Evolutionary conservation across 2,797 vertebrate species (phyloP), one percentile per base, ranked within the genome.

Genomic region (Echeneis naucrates): DNA sequence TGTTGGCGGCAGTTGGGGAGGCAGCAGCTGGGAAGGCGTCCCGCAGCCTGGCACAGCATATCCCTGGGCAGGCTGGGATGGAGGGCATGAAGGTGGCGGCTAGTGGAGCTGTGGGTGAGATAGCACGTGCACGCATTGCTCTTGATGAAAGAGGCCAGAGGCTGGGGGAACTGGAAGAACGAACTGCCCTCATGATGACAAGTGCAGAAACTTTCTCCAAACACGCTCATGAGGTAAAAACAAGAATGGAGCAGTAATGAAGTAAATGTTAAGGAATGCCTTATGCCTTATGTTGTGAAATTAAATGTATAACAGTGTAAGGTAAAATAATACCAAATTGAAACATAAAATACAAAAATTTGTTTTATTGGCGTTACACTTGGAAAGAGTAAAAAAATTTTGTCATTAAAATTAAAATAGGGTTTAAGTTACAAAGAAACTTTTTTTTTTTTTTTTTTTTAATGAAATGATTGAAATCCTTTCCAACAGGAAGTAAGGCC

Each of bases 141-240:
- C 95, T 99, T 45, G 98, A 99, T 0, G 97, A 99, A 91, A 93
- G 98, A 90, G 98, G 98, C 0, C 96, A 99, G 89, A 94, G 96
- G 53, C 93, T 99, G 52, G 97, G 98, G 0, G 98, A 99, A 86
- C 94, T 99, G 91, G 98, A 99, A 30, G 98, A 99, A 11, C 95
- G 94, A 75, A 99, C 98, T 0, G 97, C 97, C 0, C 95, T 96
- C 14, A 98, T 99, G 97, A 97, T 99, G 97, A 89, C 96, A 84
- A 98, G 97, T 0, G 98, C 98, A 0, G 98, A 99, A 65, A 93
- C 90, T 0, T 99, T 99, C 81, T 98, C 97, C 91, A 99, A 98
- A 91, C 98, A 99, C 0, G 98, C 98, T 50, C 98, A 99, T 0
- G 96, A 97, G 97, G 98, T 99, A 62, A 92, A 59, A 74, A 19